Evolutionary conservation across 2,888 invertebrate species (phyloP).

Genomic region (Ormyrus rosae): DNA sequence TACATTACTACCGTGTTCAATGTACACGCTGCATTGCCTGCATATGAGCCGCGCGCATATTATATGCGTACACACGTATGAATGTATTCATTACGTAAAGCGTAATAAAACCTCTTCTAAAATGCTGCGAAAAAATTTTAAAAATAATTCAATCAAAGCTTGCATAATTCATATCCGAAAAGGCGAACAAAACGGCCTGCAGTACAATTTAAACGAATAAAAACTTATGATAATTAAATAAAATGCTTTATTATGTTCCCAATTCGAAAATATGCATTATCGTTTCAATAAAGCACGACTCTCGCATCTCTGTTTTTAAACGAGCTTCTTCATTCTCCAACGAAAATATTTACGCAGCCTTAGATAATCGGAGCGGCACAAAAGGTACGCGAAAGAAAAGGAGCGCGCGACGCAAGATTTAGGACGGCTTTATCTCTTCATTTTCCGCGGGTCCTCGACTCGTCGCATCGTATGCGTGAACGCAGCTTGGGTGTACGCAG

Average conservation of each 20-base stretch:
- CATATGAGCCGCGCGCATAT: conserved; percentile 11
- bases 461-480: not conserved
- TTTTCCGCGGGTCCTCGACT: conserved; percentile 58
- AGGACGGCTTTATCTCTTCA: conserved; percentile 62
- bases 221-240: too few species aligned
- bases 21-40: conserved; percentile 15
- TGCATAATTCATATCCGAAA: too few species aligned
- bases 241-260: too few species aligned
- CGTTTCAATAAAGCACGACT: too few species aligned
- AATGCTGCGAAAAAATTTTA: too few species aligned
- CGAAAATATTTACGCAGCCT: conserved; percentile 9
- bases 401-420: not conserved
- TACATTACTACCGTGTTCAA: conserved; percentile 38
- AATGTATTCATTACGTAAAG: conserved; percentile 32
- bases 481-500: too few species aligned
- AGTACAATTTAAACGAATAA: too few species aligned
- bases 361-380: too few species aligned
- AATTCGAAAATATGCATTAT: too few species aligned
- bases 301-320: too few species aligned
- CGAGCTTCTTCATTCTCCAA: too few species aligned
- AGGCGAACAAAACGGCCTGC: too few species aligned
- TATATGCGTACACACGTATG: conserved; percentile 32
- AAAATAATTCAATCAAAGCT: not conserved
- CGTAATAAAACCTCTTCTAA: conserved; percentile 23
- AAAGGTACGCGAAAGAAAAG: not conserved